These are phyloP conservation scores for Diachrysia chrysitis DNA, from an alignment of 2,888 invertebrate genomes.

Conservation along the genomic window DNA sequence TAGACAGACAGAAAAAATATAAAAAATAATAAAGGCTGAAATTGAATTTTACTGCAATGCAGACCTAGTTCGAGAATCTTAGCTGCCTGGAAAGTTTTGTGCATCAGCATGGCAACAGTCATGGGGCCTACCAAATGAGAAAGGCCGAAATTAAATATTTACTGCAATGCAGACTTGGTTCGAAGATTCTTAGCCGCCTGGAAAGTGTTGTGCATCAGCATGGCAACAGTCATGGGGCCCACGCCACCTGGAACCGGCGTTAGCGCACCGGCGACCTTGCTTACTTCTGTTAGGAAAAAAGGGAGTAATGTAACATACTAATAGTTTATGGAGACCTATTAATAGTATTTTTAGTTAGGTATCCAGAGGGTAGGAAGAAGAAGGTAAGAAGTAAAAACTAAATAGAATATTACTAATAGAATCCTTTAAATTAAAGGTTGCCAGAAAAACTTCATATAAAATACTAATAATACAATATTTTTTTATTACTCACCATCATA, in stretches of 20 bases:
- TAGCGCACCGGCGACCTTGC: conserved; percentile 94
- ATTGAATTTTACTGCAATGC: conserved; percentile 57
- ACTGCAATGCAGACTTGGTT: conserved; percentile 60
- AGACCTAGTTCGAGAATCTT: conserved; percentile 75
- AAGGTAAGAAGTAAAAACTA: too few relatives aligned
- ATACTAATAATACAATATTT: too few relatives aligned
- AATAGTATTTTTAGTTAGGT: too few relatives aligned
- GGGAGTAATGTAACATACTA: background rate
- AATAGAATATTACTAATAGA: too few relatives aligned
- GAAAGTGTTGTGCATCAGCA: conserved; percentile 97
- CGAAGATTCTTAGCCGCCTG: conserved; percentile 90
- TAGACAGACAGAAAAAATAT: background rate
- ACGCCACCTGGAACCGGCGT: conserved; percentile 98
- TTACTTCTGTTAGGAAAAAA: conserved; percentile 89
- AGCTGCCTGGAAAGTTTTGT: conserved; percentile 95
- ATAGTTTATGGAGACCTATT: background rate
- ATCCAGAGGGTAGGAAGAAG: too few relatives aligned
- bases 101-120: conserved; percentile 98
- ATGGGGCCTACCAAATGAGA: conserved; percentile 93
- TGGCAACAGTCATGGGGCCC: conserved; percentile 98
- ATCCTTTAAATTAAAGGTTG: too few relatives aligned
- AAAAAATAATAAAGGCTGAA: background rate
- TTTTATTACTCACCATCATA: conserved; percentile 93
- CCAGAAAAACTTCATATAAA: too few relatives aligned
- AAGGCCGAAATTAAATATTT: conserved; percentile 31